Base-by-base conservation (phyloP, 2,888 invertebrate genomes). In the Sarcophaga carnaria region DNA sequence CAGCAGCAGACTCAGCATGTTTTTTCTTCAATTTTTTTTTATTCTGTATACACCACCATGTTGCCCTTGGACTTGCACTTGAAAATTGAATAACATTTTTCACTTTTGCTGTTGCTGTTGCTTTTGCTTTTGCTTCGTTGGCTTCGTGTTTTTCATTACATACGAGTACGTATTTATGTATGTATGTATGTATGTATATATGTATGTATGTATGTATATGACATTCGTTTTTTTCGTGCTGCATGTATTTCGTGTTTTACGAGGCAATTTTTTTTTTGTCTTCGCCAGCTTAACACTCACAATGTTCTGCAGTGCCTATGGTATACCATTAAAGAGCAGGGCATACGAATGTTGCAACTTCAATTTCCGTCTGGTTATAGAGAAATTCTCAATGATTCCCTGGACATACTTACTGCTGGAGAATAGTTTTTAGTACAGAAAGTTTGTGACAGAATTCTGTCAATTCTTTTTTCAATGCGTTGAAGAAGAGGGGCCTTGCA, bases 41-140 rank as follows among this genome's bases (percentile, higher is more conserved):
- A 5, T 59, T 27, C 25, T 62, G 12, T 0, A 71, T 60, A 49
- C 47, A 79, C 88, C 88, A 88, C 89, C 89, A 89, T 83, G 89
- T 90, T 92, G 92, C 92, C 92, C 92, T 92, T 92, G 92, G 91
- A 92, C 92, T 92, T 92, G 92, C 91, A 92, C 92, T 92, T 92
- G 92, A 92, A 92, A 77, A 70, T 81, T 87, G 49, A 70, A 80
- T 64, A 90, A 71, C 27, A 80, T 81, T 83, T 83, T 87, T 37
- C 37, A 37, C 37, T 37, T 37, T 37, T 37, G 37, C 37, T 37
- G 37, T 37, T 67, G 74, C 77, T 86, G 80, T 84, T 88, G 82
- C 72, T 82, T 22, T 75, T 80, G 67, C 12, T 80, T 25, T 25
- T 76, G 22, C 37, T 80, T 85, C 74, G 81, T 75, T 70, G 27